A percentile compares a stretch with the other conserved stretches of the same genome.
Evolutionary conservation across 2,113 vertebrate species (phyloP).

Genomic region (Pantherophis guttatus): DNA sequence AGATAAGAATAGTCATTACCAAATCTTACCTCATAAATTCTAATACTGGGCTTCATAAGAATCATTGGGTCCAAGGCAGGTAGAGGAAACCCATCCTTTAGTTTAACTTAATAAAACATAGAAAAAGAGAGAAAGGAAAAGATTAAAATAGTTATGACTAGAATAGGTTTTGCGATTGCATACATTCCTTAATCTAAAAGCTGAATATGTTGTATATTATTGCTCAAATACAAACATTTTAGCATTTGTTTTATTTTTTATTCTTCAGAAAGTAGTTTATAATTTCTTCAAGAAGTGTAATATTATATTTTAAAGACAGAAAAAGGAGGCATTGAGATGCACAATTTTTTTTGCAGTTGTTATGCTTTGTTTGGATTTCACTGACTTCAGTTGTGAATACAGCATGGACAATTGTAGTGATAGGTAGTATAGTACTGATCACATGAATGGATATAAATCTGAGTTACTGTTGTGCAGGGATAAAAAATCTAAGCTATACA

Average conservation of each 20-base stretch:
- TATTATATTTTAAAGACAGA: not conserved
- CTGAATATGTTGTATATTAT: not conserved
- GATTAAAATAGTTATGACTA: not conserved
- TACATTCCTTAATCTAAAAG: not conserved
- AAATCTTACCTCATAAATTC: conserved; percentile 66
- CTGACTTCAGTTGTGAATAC: not conserved
- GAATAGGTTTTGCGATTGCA: not conserved
- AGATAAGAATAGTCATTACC: not conserved
- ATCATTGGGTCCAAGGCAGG: conserved; percentile 61
- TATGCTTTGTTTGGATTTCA: not conserved
- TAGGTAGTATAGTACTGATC: not conserved
- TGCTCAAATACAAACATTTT: not conserved
- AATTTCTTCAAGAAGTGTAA: not conserved
- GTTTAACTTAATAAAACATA: conserved; percentile 56
- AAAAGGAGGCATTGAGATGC: not conserved
- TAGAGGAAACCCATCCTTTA: conserved; percentile 71
- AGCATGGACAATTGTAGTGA: not conserved
- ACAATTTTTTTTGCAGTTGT: not conserved
- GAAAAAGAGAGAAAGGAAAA: not conserved
- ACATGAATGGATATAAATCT: not conserved
- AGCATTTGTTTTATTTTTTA: not conserved
- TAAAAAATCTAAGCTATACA: not conserved
- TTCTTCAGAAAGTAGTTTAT: not conserved
- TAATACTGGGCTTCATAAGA: conserved; percentile 59
- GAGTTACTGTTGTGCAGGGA: not conserved